Conservation (phyloP, 2,113 vertebrate genomes). For the Grammomys surdaster region DNA sequence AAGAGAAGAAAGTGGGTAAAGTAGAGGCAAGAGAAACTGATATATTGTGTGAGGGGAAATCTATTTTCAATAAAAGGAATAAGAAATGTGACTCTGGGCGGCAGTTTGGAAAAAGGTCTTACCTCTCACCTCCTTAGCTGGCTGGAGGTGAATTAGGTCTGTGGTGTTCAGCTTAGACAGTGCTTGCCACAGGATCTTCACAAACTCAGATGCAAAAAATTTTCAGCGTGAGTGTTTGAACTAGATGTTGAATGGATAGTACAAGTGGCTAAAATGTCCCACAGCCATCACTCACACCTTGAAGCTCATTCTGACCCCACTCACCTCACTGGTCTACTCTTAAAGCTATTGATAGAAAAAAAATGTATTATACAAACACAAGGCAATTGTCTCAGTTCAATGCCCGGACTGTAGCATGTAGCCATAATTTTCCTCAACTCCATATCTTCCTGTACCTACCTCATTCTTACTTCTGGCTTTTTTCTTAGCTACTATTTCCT, state of each 20-base stretch:
- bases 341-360: slow-evolving; percentile 39
- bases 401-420: neutral
- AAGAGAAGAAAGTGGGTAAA: neutral
- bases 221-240: slow-evolving; percentile 22
- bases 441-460: neutral
- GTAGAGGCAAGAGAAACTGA: neutral
- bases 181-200: slow-evolving; percentile 40
- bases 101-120: neutral
- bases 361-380: neutral
- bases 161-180: slow-evolving; percentile 11
- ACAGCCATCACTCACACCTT: neutral
- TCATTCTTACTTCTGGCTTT: neutral
- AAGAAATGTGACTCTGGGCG: neutral
- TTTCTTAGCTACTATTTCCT: neutral
- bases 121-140: slow-evolving; percentile 48
- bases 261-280: slow-evolving; percentile 8
- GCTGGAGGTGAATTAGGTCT: slow-evolving; percentile 33
- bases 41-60: neutral
- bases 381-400: neutral
- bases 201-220: slow-evolving; percentile 51
- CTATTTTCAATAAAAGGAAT: neutral
- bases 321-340: neutral
- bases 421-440: neutral
- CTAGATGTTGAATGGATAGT: slow-evolving; percentile 25
- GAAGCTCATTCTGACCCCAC: neutral